Base-by-base conservation (phyloP, 1,140 invertebrate species). In the Pachyrhynchus sulphureomaculatus region DNA sequence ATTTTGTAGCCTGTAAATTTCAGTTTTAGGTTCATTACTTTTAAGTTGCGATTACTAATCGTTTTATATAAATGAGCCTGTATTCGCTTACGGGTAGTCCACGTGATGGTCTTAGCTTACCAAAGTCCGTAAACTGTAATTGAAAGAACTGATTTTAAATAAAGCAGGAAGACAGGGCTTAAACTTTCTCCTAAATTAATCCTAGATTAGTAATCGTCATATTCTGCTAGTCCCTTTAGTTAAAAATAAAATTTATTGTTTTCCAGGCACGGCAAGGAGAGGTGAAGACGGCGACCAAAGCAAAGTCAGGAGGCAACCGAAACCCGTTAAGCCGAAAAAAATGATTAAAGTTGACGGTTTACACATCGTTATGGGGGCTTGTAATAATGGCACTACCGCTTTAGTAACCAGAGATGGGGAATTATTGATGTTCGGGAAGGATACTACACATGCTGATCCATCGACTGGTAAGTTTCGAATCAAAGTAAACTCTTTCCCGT, bases 381-480 rank as follows among this genome's bases (percentile, higher is more conserved):
- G 94, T 72, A 98, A 97, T 77, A 95, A 95, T 80, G 95, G 94
- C 5, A 94, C 92, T 13, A 95, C 93, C 24, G 95, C 94, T 20
- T 82, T 98, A 34, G 88, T 98, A 0, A 95, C 92, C 8, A 87
- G 88, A 71, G 88, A 92, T 53, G 95, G 95, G 0, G 87, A 93
- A 66, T 77, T 97, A 1, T 85, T 91, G 34, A 93, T 98, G 87
- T 97, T 94, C 77, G 95, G 95, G 18, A 98, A 98, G 78, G 95
- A 98, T 79, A 92, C 91, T 4, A 81, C 89, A 4, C 89, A 96
- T 75, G 91, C 90, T 73, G 93, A 97, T 79, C 79, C 85, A 20
- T 77, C 81, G 9, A 86, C 86, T 55, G 89, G 88, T 80, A 21
- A 55, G 33, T n/a, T 18, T 10, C 4, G 13, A 2, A 32, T 44